Conservation (phyloP, 2,888 invertebrate genomes). For the Plusia festucae region DNA sequence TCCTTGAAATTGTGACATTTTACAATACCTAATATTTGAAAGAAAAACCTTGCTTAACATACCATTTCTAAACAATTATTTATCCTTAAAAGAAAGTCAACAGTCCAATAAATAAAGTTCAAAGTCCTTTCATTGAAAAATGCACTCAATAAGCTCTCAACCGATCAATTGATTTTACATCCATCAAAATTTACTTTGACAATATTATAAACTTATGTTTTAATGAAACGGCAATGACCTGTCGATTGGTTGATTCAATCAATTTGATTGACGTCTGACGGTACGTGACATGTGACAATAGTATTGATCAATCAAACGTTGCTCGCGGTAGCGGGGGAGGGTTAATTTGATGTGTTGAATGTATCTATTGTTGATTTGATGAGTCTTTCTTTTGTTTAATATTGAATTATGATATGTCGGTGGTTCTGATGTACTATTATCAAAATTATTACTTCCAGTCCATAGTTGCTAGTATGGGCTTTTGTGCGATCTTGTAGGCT, state of each 20-base stretch:
- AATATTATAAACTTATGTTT: neutral
- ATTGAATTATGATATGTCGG: neutral
- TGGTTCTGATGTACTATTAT: neutral
- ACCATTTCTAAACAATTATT: neutral
- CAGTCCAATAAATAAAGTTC: constrained; percentile 2
- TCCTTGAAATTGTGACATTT: no score
- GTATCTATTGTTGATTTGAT: neutral
- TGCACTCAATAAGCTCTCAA: neutral
- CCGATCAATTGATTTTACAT: neutral
- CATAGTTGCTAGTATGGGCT: no score
- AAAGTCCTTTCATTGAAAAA: constrained; percentile 7
- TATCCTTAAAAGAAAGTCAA: neutral
- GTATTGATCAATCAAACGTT: neutral
- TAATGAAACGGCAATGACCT: constrained; percentile 3
- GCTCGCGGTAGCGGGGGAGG: neutral
- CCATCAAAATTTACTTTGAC: constrained; percentile 7
- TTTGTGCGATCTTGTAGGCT: no score
- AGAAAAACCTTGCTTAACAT: no score
- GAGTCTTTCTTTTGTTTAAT: neutral
- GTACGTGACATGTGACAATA: neutral
- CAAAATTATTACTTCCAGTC: no score
- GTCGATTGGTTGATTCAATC: neutral
- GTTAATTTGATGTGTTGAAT: constrained; percentile 3
- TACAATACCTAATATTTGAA: no score
- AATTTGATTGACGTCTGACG: constrained; percentile 2